These are phyloP conservation scores for Myotis myotis DNA, from an alignment of 2,797 vertebrate genomes.

Conservation along the genomic window DNA sequence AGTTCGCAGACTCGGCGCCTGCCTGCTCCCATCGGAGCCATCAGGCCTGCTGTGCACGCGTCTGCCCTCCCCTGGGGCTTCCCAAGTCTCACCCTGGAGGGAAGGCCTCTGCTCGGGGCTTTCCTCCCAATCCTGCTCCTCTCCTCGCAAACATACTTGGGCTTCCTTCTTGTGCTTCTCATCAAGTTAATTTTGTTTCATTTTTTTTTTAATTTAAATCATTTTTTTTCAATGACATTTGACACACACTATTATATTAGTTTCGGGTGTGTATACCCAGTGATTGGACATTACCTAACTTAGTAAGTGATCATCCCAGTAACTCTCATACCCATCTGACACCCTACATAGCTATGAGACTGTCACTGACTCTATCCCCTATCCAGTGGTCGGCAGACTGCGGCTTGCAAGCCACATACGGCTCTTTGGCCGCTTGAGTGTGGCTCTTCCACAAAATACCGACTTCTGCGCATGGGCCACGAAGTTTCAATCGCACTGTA, in stretches of 20 bases:
- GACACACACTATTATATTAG: no score
- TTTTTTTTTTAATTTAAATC: background rate
- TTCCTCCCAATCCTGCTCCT: background rate
- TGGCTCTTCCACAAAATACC: no score
- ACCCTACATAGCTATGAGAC: no score
- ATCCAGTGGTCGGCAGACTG: no score
- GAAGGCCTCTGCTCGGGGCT: background rate
- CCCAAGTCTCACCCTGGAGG: background rate
- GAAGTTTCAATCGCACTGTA: no score
- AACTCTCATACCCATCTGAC: background rate
- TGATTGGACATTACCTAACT: background rate
- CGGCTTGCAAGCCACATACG: no score
- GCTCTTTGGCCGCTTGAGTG: no score
- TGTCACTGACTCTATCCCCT: background rate
- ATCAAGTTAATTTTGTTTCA: background rate
- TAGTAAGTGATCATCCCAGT: background rate
- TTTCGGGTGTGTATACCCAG: background rate
- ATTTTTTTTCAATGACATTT: background rate
- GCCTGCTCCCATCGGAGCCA: background rate
- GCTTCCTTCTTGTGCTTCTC: background rate
- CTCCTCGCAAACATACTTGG: background rate
- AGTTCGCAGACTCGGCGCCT: background rate
- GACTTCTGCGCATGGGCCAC: no score
- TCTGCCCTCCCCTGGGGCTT: background rate
- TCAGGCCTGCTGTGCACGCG: background rate